phyloP scores from a whole-genome alignment of 1,140 invertebrate genomes.

The Hestina assimilis region DNA sequence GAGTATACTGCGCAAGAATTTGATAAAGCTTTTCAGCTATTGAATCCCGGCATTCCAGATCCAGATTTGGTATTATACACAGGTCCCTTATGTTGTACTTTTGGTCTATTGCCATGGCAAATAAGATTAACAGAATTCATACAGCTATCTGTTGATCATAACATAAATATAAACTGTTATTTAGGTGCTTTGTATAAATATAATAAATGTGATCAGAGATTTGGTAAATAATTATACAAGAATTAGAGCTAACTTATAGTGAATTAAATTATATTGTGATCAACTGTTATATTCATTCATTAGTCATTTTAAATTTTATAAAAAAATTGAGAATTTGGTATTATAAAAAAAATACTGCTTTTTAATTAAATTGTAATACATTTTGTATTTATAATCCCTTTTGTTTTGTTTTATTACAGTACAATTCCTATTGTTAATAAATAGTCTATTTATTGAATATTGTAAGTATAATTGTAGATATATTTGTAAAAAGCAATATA shows the following conservation, averaged over 20 bases:
- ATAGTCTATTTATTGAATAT: slow-evolving; percentile 25
- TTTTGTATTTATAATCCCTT: background rate
- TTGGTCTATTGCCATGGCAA: slow-evolving; percentile 85
- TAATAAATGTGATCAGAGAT: slow-evolving; percentile 83
- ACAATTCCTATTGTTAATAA: slow-evolving; percentile 8
- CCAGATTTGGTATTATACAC: slow-evolving; percentile 83
- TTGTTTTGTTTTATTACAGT: slow-evolving; percentile 1
- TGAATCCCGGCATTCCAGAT: slow-evolving; percentile 80
- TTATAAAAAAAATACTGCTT: background rate
- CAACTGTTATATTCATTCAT: slow-evolving; percentile 12
- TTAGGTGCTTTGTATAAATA: slow-evolving; percentile 79
- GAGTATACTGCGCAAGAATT: slow-evolving; percentile 70
- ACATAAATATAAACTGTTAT: slow-evolving; percentile 78
- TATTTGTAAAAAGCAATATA: slow-evolving; percentile 24
- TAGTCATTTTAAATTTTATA: slow-evolving; percentile 3
- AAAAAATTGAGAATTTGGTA: background rate
- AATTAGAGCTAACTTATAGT: slow-evolving; percentile 28
- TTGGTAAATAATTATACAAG: slow-evolving; percentile 79
- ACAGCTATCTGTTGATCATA: slow-evolving; percentile 78
- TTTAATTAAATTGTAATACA: background rate
- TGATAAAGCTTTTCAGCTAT: slow-evolving; percentile 68
- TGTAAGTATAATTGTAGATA: slow-evolving; percentile 27
- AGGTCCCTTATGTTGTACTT: slow-evolving; percentile 79
- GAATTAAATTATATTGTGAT: slow-evolving; percentile 14
- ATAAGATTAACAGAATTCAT: slow-evolving; percentile 84